phyloP scores from a whole-genome alignment of 92 coral and sea anemone genomes.

The Chrysogorgia sp. region DNA sequence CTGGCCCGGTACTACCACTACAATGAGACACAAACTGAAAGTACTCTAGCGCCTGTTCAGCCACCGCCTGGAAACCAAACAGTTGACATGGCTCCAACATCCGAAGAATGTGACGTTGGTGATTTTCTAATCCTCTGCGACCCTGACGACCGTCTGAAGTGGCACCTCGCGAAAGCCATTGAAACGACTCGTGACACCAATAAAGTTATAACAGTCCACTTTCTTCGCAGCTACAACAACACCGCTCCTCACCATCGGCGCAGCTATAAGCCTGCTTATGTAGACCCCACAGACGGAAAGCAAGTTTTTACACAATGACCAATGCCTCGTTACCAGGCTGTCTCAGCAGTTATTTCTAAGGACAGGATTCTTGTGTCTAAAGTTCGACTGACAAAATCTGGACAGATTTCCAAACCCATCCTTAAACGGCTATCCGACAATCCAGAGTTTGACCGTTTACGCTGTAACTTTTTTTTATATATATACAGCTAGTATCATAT shows the following conservation, averaged over 20 bases:
- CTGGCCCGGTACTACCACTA: neutral
- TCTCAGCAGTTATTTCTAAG: constrained; percentile 3
- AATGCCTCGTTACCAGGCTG: constrained; percentile 25
- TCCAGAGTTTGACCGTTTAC: neutral
- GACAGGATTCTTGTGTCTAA: neutral
- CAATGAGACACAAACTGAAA: neutral
- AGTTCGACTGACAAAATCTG: neutral
- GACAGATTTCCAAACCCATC: neutral
- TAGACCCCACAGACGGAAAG: neutral
- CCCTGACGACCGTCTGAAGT: neutral
- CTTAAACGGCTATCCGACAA: neutral
- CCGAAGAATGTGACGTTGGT: neutral
- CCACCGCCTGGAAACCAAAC: neutral
- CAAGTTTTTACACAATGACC: constrained; percentile 10
- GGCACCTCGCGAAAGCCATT: constrained; percentile 17
- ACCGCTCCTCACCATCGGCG: constrained; percentile 2
- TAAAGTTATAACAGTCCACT: constrained; percentile 17
- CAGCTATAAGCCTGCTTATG: constrained; percentile 13
- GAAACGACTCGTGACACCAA: constrained; percentile 20
- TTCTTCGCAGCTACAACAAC: constrained; percentile 2
- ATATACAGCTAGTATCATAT: neutral
- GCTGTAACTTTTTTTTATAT: neutral
- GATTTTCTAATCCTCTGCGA: neutral
- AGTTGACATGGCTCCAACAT: neutral
- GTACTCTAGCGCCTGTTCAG: neutral